Conservation (phyloP, 2,113 vertebrate species). For the Turnix velox region DNA sequence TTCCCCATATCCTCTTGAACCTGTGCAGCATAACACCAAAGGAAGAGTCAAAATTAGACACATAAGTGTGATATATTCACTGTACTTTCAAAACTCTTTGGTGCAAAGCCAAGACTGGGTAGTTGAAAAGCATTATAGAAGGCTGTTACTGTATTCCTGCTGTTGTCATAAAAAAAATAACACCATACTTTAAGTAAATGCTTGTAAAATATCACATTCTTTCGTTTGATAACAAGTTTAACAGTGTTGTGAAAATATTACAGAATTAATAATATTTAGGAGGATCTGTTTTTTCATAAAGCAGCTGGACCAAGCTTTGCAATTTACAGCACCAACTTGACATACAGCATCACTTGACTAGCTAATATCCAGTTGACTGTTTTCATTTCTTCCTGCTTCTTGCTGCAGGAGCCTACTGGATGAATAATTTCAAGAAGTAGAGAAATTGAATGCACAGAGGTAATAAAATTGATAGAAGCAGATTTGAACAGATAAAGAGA, state of each 20-base stretch:
- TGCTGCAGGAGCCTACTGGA: not conserved
- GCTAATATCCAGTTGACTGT: not conserved
- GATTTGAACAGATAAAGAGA: not conserved
- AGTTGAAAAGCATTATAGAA: conserved; percentile 18
- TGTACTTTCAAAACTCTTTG: not conserved
- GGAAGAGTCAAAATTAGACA: not conserved
- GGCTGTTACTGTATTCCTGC: conserved; percentile 10
- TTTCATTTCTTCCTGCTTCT: not conserved
- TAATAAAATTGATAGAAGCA: not conserved
- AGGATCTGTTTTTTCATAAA: not conserved
- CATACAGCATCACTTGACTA: not conserved
- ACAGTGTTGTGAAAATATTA: not conserved
- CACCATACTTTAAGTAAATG: not conserved
- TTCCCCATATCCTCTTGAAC: not conserved
- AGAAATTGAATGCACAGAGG: not conserved
- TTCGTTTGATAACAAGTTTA: conserved; percentile 25
- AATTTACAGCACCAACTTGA: not conserved
- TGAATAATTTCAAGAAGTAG: not conserved
- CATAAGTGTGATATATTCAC: not conserved
- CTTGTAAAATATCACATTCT: conserved; percentile 42
- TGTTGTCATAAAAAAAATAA: not conserved
- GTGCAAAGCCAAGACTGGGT: not conserved
- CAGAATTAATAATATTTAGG: conserved; percentile 16
- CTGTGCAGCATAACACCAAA: not conserved
- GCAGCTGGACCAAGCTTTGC: not conserved